Conservation (phyloP, 2,797 vertebrate species). For the Odontamblyopus lacepedii region DNA sequence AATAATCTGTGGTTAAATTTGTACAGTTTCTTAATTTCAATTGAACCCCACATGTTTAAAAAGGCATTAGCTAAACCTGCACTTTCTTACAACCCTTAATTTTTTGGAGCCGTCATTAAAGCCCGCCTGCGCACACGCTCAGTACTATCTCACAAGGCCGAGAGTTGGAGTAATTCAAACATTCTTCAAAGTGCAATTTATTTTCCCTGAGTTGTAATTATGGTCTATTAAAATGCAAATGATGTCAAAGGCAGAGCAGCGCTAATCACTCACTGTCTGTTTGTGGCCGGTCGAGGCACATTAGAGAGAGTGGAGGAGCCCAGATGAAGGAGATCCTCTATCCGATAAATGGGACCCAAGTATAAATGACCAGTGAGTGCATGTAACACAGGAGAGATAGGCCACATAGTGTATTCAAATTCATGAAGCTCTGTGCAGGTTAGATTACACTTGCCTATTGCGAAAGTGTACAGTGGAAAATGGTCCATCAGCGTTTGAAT, state of each 20-base stretch:
- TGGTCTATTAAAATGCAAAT: conserved; percentile 84
- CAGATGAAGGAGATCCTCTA: conserved; percentile 61
- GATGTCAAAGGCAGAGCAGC: conserved; percentile 75
- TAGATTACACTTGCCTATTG: background rate
- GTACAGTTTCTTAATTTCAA: background rate
- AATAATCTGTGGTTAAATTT: background rate
- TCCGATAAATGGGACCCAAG: conserved; percentile 49
- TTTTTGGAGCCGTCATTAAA: conserved; percentile 54
- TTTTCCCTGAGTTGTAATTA: conserved; percentile 81
- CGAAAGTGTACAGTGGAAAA: too few species aligned
- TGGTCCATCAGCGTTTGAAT: too few species aligned
- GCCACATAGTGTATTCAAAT: conserved; percentile 1
- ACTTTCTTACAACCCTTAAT: conserved; percentile 23
- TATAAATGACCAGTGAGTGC: conserved; percentile 26
- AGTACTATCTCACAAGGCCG: conserved; percentile 65
- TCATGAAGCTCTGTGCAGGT: background rate
- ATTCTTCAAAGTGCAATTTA: conserved; percentile 80
- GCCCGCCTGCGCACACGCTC: conserved; percentile 57
- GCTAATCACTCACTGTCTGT: conserved; percentile 79
- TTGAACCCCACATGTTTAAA: background rate
- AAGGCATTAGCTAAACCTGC: background rate
- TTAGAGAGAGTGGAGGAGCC: conserved; percentile 59
- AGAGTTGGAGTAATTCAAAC: conserved; percentile 74
- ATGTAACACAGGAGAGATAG: conserved; percentile 13
- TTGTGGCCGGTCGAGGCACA: conserved; percentile 72